Conservation (phyloP, 2,888 invertebrate species). For the Saturnia japonica region DNA sequence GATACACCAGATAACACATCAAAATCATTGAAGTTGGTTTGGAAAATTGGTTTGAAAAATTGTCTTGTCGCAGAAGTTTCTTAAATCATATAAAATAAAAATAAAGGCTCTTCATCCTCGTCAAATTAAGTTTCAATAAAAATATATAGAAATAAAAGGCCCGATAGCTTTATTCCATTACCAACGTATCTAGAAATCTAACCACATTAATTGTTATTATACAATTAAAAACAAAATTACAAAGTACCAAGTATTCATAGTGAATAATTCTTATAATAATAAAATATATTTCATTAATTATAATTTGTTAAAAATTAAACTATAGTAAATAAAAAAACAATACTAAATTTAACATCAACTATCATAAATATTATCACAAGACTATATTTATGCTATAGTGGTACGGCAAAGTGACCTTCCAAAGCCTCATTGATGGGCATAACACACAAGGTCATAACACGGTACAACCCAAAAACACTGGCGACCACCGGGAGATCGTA, state of each 20-base stretch:
- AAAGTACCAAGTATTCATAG: background rate
- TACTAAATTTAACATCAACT: background rate
- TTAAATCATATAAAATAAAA: no score
- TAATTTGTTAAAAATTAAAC: background rate
- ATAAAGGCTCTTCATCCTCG: background rate
- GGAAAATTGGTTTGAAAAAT: no score
- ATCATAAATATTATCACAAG: background rate
- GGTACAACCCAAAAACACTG: no score
- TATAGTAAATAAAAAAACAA: background rate
- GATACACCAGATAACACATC: no score
- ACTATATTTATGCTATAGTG: background rate
- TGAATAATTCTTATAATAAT: background rate
- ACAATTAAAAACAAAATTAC: background rate
- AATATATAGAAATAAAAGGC: background rate
- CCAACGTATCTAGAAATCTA: background rate
- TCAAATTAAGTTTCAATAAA: background rate
- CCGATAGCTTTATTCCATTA: background rate
- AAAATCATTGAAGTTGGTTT: no score
- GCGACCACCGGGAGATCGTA: no score
- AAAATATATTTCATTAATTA: background rate
- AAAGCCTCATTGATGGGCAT: no score
- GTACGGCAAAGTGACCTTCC: no score
- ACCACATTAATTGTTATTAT: background rate
- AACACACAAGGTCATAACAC: no score
- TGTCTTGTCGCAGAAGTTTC: no score